phyloP scores from a whole-genome alignment of 1,140 invertebrate species.

The Cephus cinctus region DNA sequence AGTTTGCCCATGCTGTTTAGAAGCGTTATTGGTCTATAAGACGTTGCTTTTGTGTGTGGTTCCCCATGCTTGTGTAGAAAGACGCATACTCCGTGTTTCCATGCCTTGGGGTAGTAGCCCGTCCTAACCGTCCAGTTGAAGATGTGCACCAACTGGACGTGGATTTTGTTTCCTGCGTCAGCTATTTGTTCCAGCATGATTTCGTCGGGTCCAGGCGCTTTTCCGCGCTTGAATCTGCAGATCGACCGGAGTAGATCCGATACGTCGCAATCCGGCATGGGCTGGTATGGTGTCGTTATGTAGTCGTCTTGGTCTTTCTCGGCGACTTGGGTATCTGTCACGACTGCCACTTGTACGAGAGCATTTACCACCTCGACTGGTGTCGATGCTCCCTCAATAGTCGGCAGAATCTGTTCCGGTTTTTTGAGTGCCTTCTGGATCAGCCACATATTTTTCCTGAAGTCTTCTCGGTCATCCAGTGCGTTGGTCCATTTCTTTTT shows the following conservation, averaged over 20 bases:
- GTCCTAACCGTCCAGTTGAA: not conserved
- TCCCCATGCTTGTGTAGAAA: conserved; percentile 6
- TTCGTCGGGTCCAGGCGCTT: conserved; percentile 22
- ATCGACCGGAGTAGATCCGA: conserved; percentile 11
- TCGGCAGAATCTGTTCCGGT: not conserved
- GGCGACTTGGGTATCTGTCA: not conserved
- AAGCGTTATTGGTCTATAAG: conserved; percentile 21
- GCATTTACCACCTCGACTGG: not conserved
- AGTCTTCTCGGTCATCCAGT: too few relatives aligned
- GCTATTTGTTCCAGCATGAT: conserved; percentile 18
- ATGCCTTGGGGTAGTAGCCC: conserved; percentile 12
- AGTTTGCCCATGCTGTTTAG: conserved; percentile 19
- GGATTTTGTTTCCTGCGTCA: not conserved
- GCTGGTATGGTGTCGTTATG: not conserved
- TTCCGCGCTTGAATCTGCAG: conserved; percentile 12
- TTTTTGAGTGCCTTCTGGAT: not conserved
- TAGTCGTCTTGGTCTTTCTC: not conserved
- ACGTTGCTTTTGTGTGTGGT: not conserved
- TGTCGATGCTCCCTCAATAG: not conserved
- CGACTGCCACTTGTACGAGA: not conserved
- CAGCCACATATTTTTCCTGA: not conserved
- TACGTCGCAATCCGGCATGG: not conserved
- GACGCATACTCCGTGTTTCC: conserved; percentile 17
- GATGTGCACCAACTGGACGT: not conserved
- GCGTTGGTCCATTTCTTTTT: too few relatives aligned